Evolutionary conservation across 2,797 vertebrate species (phyloP), one percentile per base, ranked within the genome.

Genomic region (Xenopus petersii): DNA sequence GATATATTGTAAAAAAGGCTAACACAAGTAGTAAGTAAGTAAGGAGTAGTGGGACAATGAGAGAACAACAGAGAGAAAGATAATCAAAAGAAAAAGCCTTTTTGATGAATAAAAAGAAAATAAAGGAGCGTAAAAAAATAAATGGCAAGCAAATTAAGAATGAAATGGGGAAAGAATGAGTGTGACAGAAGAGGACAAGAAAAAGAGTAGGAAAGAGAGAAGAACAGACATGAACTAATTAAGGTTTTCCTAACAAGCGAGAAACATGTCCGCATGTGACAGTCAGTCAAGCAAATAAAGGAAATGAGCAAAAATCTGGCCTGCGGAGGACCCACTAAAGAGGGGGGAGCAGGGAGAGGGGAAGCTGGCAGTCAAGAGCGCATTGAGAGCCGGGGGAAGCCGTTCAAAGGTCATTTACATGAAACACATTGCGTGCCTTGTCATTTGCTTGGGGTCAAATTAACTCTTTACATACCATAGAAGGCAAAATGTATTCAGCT

Each of bases 221-320:
- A 88, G 88, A 85, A 87, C 83, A 90, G 90, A 87, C 88, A 86
- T 83, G 87, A 85, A 88, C 92, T 98, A 97, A 98, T 97, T 96
- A 97, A 94, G 93, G 91, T 89, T 92, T 93, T 92, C 88, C 70
- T 94, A 94, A 94, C 91, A 93, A 93, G 91, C 86, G 84, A 84
- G 88, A 85, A 78, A 88, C 93, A 94, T 96, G 94, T 95, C 93
- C 93, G 88, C 94, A 91, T 91, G 87, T 96, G 96, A 98, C 96
- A 97, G 96, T 95, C 94, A 96, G 95, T 96, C 96, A 97, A 90
- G 93, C 94, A 97, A 94, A 97, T 98, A 93, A 97, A 91, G 92
- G 92, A 90, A 92, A 91, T 80, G 92, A 93, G 92, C 91, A 95
- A 93, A 93, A 95, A 94, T 95, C 91, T 95, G 94, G 93, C 94